phyloP scores from a whole-genome alignment of 2,888 invertebrate species.

The Clivina fossor region DNA sequence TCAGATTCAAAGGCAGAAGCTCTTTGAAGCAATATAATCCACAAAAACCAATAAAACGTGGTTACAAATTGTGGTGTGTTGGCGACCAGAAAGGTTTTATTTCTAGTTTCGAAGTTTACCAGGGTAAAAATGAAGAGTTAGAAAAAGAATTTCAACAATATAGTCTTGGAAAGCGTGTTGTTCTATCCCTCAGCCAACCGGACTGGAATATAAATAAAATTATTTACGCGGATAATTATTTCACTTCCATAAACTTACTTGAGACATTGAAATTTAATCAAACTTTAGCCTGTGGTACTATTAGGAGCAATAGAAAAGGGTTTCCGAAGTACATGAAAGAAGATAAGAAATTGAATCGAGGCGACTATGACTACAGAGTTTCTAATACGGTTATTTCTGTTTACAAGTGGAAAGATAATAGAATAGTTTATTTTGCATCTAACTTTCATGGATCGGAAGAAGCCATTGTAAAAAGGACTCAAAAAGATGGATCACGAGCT shows the following conservation, averaged over 20 bases:
- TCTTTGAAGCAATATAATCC: conserved; percentile 11
- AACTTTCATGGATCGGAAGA: conserved; percentile 40
- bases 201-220: conserved; percentile 28
- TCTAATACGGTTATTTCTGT: conserved; percentile 20
- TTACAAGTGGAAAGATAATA: conserved; percentile 39
- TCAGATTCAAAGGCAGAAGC: conserved; percentile 11
- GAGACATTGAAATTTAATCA: conserved; percentile 12
- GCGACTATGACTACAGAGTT: conserved; percentile 36
- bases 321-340: no score
- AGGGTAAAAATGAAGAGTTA: conserved; percentile 39
- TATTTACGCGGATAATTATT: conserved; percentile 31
- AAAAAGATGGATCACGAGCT: conserved; percentile 36
- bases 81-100: conserved; percentile 19
- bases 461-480: conserved; percentile 34
- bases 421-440: conserved; percentile 33
- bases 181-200: conserved; percentile 37
- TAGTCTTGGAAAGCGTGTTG: conserved; percentile 40
- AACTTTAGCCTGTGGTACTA: no score
- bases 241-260: conserved; percentile 24
- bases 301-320: no score
- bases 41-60: conserved; percentile 11
- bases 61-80: conserved; percentile 17
- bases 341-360: conserved; percentile 37
- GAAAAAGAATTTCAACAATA: conserved; percentile 37
- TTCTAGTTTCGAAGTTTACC: conserved; percentile 36